Evolutionary conservation across 2,797 vertebrate species (phyloP).

Genomic region (Cryptoblepharus egeriae): DNA sequence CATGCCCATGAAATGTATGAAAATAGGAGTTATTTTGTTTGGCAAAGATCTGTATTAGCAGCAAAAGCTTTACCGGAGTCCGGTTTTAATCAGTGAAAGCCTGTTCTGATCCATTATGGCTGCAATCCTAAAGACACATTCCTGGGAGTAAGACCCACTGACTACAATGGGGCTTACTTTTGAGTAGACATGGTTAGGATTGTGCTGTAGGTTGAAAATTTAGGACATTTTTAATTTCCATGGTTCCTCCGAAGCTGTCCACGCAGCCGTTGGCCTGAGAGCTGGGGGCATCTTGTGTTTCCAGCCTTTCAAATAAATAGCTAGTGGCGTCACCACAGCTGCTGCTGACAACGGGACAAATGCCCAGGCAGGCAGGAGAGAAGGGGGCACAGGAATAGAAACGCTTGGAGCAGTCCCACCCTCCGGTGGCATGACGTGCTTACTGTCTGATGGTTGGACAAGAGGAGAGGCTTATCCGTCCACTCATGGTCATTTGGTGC

Average conservation of each 20-base stretch:
- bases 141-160: no score
- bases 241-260: not conserved
- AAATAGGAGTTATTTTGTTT: not conserved
- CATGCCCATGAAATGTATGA: not conserved
- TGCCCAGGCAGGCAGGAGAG: slow-evolving; percentile 65
- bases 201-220: not conserved
- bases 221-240: not conserved
- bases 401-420: slow-evolving; percentile 60
- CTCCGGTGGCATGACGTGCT: slow-evolving; percentile 24
- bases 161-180: no score
- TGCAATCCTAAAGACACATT: no score
- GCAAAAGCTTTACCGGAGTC: not conserved
- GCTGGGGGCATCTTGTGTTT: slow-evolving; percentile 47
- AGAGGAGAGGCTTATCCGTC: not conserved
- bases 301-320: slow-evolving; percentile 54
- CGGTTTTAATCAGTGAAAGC: not conserved
- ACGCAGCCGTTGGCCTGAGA: slow-evolving; percentile 22
- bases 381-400: slow-evolving; percentile 83
- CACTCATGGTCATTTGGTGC: not conserved
- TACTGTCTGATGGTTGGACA: not conserved
- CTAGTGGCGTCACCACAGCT: slow-evolving; percentile 51
- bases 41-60: not conserved
- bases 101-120: no score
- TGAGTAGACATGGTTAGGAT: no score
- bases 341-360: slow-evolving; percentile 38